phyloP scores from a whole-genome alignment of 2,113 vertebrate genomes.

The Clarias magur region DNA sequence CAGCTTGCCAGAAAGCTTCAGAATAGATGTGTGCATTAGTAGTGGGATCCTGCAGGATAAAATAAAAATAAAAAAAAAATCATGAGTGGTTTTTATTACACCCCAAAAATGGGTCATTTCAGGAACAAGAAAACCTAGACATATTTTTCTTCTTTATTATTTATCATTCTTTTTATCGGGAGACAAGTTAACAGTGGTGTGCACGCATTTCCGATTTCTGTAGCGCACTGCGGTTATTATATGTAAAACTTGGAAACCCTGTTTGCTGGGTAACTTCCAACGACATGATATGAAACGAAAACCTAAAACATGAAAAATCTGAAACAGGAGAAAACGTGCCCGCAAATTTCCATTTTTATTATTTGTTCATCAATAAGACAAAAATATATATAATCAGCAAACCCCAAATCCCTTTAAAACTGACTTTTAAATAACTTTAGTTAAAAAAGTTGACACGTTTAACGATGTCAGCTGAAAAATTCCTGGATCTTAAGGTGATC shows the following conservation, averaged over 20 bases:
- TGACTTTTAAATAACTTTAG: not conserved
- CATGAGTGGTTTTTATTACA: not conserved
- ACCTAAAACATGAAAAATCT: not conserved
- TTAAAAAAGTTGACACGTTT: not conserved
- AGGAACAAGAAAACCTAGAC: not conserved
- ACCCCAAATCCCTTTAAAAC: not conserved
- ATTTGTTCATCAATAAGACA: not conserved
- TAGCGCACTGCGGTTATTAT: not conserved
- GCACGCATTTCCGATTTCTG: not conserved
- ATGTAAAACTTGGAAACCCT: not conserved
- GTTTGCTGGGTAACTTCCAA: not conserved
- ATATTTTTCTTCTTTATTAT: not conserved
- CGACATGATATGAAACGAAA: not conserved
- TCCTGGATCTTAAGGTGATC: not conserved
- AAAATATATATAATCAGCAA: not conserved
- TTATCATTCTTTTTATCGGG: not conserved
- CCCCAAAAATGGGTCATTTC: not conserved
- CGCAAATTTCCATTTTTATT: no score
- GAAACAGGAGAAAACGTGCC: not conserved
- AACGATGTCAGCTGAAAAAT: not conserved
- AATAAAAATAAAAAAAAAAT: not conserved
- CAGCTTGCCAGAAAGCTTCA: not conserved
- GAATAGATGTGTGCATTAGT: not conserved
- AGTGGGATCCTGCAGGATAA: not conserved
- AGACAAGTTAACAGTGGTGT: not conserved